These are phyloP conservation scores for Sarcophaga bullata DNA, from an alignment of 1,140 invertebrate genomes.

Conservation along the genomic window DNA sequence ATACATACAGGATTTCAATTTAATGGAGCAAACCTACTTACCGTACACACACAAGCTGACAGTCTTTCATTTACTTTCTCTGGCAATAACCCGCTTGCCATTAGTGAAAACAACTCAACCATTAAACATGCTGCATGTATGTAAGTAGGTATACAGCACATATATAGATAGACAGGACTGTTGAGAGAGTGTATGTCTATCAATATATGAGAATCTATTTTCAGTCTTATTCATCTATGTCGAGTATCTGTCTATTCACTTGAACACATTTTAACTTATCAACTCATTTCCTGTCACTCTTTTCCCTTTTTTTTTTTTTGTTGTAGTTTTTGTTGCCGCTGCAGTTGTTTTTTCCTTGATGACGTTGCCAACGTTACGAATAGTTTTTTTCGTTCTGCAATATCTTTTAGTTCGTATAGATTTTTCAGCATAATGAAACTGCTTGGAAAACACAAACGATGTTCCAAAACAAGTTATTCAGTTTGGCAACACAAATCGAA, in stretches of 20 bases:
- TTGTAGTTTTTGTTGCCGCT: neutral
- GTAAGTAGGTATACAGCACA: neutral
- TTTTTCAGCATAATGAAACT: too few relatives aligned
- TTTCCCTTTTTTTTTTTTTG: neutral
- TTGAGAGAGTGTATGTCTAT: neutral
- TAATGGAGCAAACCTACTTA: constrained; percentile 10
- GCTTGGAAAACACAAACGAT: too few relatives aligned
- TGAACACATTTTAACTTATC: constrained; percentile 15
- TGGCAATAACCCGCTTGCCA: neutral
- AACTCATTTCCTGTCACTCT: constrained; percentile 14
- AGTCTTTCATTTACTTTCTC: neutral
- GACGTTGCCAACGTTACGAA: neutral
- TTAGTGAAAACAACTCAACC: constrained; percentile 4
- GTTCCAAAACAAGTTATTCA: too few relatives aligned
- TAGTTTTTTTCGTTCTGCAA: neutral
- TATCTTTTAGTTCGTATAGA: neutral
- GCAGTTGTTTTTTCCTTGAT: neutral
- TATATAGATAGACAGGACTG: too few relatives aligned
- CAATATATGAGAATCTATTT: constrained; percentile 15
- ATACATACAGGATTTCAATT: neutral
- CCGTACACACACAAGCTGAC: neutral
- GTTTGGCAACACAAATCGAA: too few relatives aligned
- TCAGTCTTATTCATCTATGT: neutral
- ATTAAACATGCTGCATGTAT: neutral
- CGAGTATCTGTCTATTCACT: neutral